Conservation (phyloP, 1,140 invertebrate species). For the Habropoda laboriosa region DNA sequence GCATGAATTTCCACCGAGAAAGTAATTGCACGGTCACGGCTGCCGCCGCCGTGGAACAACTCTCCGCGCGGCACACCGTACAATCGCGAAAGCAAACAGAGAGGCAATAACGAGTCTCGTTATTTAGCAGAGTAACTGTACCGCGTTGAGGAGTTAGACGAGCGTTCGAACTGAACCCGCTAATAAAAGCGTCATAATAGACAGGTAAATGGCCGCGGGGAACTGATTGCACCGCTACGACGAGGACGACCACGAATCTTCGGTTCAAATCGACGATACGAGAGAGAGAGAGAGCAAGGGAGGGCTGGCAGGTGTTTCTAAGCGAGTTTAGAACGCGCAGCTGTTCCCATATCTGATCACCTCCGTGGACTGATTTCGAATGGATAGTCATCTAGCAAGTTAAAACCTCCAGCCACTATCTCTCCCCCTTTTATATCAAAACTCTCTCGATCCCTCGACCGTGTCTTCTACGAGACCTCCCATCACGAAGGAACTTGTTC, state of each 20-base stretch:
- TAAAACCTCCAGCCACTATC: background rate
- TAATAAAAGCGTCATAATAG: background rate
- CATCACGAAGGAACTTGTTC: no score
- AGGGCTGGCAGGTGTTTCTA: constrained; percentile 58
- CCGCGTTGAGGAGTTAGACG: background rate
- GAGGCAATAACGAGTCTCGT: background rate
- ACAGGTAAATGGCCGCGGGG: background rate
- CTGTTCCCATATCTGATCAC: constrained; percentile 53
- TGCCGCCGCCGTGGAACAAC: background rate
- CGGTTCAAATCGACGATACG: background rate
- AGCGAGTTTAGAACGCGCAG: constrained; percentile 48
- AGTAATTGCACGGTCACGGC: constrained; percentile 12
- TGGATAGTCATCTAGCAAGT: constrained; percentile 26
- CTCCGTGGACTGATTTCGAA: constrained; percentile 40
- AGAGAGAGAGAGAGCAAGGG: background rate
- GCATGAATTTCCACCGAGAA: background rate
- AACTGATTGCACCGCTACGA: background rate
- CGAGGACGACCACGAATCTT: background rate
- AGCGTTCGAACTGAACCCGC: background rate
- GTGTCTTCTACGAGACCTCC: constrained; percentile 20
- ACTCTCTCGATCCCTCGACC: constrained; percentile 18
- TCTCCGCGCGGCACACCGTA: background rate
- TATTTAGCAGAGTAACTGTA: background rate
- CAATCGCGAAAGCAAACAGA: constrained; percentile 3
- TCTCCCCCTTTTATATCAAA: constrained; percentile 6